Base-by-base conservation (phyloP, 1,140 invertebrate species). In the Babylonia areolata region DNA sequence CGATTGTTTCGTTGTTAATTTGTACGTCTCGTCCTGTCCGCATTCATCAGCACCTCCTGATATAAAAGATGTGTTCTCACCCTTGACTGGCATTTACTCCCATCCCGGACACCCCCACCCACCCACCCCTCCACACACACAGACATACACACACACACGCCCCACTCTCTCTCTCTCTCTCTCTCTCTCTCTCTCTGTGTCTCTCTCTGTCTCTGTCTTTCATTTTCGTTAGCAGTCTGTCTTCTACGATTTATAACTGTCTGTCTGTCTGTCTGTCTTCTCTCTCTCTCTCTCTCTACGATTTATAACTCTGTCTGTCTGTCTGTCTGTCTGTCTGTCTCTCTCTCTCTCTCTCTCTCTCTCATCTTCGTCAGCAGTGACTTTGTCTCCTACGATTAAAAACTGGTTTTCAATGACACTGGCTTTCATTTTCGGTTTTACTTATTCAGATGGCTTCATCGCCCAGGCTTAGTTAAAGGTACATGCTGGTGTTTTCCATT, bases 111-210 rank as follows among this genome's bases (percentile, higher is more conserved):
- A n/a, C n/a, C n/a, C n/a, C n/a, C n/a, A n/a, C n/a, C n/a, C n/a
- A n/a, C n/a, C n/a, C n/a, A n/a, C n/a, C n/a, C n/a, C n/a, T 69
- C 20, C n/a, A 69, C n/a, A 69, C 11, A 73, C 20, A 35, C 5
- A 73, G 31, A 73, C 12, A 20, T 73, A 6, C 5, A 20, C 35
- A n/a, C 5, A 11, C 35, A 73, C 23, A 73, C 2, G 35, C 20
- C 20, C 71, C 31, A 5, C 71, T 11, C 71, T 73, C 71, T 73
- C 71, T 73, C 71, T 73, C 71, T 73, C 71, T 73, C 71, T 73
- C 71, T 73, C 71, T 73, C 71, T 73, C 71, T 73, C 69, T 35
- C 71, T 73, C 71, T 73, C 71, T 73, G 31, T 73, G 31, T 73
- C 71, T 73, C 71, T 73, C 71, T 73, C 71, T 73, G 31, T 73